Conservation (phyloP, 2,797 vertebrate genomes). For the Gila robusta region DNA sequence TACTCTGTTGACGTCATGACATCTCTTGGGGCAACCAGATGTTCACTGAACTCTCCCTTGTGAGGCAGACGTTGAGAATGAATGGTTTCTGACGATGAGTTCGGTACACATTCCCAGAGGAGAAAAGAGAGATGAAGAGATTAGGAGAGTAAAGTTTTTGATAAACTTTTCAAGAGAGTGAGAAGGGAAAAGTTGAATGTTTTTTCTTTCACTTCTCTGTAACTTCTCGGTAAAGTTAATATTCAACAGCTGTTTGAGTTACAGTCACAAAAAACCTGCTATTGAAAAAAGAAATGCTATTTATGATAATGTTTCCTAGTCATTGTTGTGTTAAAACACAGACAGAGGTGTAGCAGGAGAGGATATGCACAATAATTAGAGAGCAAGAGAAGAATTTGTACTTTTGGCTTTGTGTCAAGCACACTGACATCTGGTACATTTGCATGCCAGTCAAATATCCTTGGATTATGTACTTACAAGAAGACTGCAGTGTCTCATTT, state of each 20-base stretch:
- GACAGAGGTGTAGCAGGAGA: background rate
- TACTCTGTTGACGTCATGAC: constrained; percentile 45
- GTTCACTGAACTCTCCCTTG: constrained; percentile 45
- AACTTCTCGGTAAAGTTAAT: background rate
- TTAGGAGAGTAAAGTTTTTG: constrained; percentile 11
- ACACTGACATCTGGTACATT: constrained; percentile 79
- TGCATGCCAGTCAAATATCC: constrained; percentile 79
- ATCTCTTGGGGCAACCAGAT: constrained; percentile 47
- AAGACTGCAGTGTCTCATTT: constrained; percentile 81
- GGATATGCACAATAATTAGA: constrained; percentile 39
- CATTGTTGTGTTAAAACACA: background rate
- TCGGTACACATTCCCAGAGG: constrained; percentile 14
- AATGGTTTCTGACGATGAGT: constrained; percentile 17
- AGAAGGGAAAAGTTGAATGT: constrained; percentile 4
- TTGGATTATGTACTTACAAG: constrained; percentile 80
- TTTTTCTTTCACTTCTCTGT: background rate
- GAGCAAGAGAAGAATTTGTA: constrained; percentile 64
- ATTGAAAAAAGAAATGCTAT: background rate
- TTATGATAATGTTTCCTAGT: background rate
- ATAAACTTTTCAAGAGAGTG: constrained; percentile 15
- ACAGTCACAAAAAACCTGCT: background rate
- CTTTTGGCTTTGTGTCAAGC: constrained; percentile 75
- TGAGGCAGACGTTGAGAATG: constrained; percentile 35
- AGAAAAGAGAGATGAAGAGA: constrained; percentile 25
- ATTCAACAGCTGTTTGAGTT: background rate